Evolutionary conservation across 2,888 invertebrate genomes (phyloP).

Genomic region (Ophion obscuratus): DNA sequence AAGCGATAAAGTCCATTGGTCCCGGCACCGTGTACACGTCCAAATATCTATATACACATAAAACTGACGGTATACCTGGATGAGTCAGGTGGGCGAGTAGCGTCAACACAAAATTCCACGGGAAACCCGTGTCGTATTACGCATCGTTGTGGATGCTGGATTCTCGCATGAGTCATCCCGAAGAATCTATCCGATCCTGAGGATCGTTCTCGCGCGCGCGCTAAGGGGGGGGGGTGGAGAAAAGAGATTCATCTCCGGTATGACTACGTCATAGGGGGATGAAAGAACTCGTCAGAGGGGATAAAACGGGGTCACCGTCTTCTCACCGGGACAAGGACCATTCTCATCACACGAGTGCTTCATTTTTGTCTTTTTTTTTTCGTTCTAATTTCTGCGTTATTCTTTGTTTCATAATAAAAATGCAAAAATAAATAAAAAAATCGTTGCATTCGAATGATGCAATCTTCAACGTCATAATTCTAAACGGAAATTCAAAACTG

Average conservation of each 20-base stretch:
- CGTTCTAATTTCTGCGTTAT: not conserved
- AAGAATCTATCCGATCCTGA: constrained; percentile 18
- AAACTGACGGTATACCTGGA: constrained; percentile 49
- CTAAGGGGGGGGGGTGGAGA: not conserved
- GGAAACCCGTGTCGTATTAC: constrained; percentile 49
- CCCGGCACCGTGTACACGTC: too few relatives aligned
- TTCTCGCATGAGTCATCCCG: constrained; percentile 57
- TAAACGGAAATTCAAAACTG: too few relatives aligned
- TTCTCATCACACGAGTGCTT: not conserved
- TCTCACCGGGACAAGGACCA: not conserved
- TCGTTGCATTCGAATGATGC: too few relatives aligned
- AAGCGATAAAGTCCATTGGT: not conserved
- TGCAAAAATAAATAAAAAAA: too few relatives aligned
- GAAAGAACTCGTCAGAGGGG: not conserved
- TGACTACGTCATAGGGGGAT: not conserved
- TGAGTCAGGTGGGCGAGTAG: constrained; percentile 57
- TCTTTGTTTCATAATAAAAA: too few relatives aligned
- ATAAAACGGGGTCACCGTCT: not conserved
- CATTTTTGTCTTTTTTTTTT: not conserved
- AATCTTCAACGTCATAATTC: too few relatives aligned
- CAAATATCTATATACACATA: too few relatives aligned
- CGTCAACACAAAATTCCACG: constrained; percentile 61
- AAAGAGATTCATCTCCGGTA: not conserved
- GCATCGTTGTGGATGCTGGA: constrained; percentile 47
- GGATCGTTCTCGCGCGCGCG: constrained; percentile 6